A percentile compares a stretch with the other conserved stretches of the same genome.
These are phyloP conservation scores for Manis javanica DNA, from an alignment of 2,797 vertebrate species.

Conservation along the genomic window DNA sequence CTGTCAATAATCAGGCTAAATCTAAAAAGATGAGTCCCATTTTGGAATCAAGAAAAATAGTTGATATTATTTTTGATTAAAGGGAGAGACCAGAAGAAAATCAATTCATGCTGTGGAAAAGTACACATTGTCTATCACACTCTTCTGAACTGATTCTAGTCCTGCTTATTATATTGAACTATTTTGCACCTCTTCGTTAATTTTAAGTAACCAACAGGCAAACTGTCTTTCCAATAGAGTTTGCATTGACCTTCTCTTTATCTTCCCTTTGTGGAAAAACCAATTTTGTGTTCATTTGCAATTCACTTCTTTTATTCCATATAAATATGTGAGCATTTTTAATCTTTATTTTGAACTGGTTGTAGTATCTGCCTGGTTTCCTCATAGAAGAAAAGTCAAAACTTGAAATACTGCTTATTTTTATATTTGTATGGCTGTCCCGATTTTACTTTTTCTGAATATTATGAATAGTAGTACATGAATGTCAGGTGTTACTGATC, in stretches of 20 bases:
- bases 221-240: neutral
- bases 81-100: neutral
- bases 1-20: neutral
- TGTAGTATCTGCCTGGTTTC: neutral
- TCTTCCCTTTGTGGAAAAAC: neutral
- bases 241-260: neutral
- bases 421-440: neutral
- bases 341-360: neutral
- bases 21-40: neutral
- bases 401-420: neutral
- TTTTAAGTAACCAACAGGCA: neutral
- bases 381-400: neutral
- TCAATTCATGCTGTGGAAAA: neutral
- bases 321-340: neutral
- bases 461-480: neutral
- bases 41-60: neutral
- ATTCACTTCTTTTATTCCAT: neutral
- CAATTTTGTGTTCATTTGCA: neutral
- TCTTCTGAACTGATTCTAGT: neutral
- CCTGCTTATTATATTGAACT: neutral
- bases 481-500: neutral
- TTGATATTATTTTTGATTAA: neutral
- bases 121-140: neutral
- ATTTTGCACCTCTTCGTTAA: neutral
- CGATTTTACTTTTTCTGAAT: neutral